Base-by-base conservation (phyloP, 2,113 vertebrate genomes). In the Gymnarchus niloticus region DNA sequence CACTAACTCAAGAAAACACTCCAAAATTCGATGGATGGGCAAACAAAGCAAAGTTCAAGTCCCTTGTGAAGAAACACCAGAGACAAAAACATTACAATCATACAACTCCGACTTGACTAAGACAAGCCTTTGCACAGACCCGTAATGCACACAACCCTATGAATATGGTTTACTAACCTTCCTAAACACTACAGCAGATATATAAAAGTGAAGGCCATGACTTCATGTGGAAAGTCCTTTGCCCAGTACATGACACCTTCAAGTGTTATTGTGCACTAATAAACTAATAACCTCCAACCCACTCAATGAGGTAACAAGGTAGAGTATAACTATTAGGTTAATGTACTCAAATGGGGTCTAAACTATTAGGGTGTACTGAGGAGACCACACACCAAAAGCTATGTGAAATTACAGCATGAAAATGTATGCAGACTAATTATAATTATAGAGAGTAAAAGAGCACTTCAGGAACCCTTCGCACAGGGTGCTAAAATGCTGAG, bases 141-240 rank as follows among this genome's bases (percentile, higher is more conserved):
- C 33, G 48, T 48, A 51, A 84, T 52, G 59, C 57, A 84, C 59
- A 84, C 48, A 52, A 10, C 48, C 83, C 46, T 69, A 49, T 65
- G 17, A 25, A 8, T 73, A 14, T 19, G 80, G 49, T 1, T 28
- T 37, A 48, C n/a, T 61, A 12, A 33, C 4, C 9, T n/a, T 17
- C 83, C 46, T 49, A 65, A 65, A 84, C 41, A 37, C 44, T 7
- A 69, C 59, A 46, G 57, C 28, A 73, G 33, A 33, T 33, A 61
- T 48, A 52, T 6, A 6, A 33, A 84, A 77, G 14, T 28, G 51
- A 41, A 85, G 51, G 48, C 65, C 65, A 76, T 7, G 23, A n/a
- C 23, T 23, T 78, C 23, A 1, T 82, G 80, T 33, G 59, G 59
- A 65, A 65, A 25, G 59, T 9, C 76, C 1, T 78, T n/a, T n/a